Percentiles rank a stretch among this genome's conserved stretches.
These are phyloP conservation scores for Seladonia tumulorum DNA, from an alignment of 2,888 invertebrate species.

Conservation along the genomic window DNA sequence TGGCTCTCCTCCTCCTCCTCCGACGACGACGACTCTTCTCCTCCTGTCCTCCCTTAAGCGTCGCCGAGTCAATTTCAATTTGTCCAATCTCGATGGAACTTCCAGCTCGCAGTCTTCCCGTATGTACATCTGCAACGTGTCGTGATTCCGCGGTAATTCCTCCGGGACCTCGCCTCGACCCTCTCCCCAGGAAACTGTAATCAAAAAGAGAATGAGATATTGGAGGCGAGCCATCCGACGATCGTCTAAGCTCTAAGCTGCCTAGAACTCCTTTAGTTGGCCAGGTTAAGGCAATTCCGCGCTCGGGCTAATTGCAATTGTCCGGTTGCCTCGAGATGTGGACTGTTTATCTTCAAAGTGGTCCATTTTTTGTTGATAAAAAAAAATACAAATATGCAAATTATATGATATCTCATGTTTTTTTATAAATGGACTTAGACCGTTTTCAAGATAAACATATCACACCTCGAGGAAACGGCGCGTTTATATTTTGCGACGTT, in stretches of 20 bases:
- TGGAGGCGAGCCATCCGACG: neutral
- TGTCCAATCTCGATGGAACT: constrained; percentile 14
- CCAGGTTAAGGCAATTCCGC: neutral
- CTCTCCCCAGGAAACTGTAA: constrained; percentile 28
- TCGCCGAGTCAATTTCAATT: constrained; percentile 3
- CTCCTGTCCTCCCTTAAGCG: neutral
- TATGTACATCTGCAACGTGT: constrained; percentile 45
- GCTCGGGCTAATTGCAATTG: neutral
- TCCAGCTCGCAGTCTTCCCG: neutral
- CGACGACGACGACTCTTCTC: neutral
- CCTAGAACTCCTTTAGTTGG: neutral
- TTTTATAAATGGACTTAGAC: no score
- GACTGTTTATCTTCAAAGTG: no score
- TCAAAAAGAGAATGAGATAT: constrained; percentile 23
- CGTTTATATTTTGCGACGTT: neutral
- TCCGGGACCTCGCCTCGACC: neutral
- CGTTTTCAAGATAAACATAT: no score
- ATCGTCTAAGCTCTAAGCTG: neutral
- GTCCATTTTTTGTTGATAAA: no score
- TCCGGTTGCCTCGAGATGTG: neutral
- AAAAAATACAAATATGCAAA: no score
- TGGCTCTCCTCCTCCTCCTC: neutral
- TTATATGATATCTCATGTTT: no score
- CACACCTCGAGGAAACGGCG: no score
- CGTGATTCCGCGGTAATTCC: constrained; percentile 28